These are phyloP conservation scores for Rhodinocichla rosea DNA, from an alignment of 2,113 vertebrate species.

Conservation along the genomic window DNA sequence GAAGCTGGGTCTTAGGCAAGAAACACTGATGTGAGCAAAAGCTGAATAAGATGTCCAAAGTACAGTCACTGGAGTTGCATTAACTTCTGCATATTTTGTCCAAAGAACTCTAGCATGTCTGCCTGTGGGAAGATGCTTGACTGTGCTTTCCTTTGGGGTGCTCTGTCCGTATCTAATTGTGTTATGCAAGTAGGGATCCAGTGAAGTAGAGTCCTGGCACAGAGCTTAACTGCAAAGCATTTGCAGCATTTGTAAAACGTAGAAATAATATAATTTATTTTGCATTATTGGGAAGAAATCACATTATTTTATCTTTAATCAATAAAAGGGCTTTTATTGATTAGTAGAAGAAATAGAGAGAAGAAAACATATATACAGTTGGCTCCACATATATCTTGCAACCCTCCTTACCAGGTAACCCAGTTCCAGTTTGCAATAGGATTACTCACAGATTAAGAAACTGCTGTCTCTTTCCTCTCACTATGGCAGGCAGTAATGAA, in stretches of 20 bases:
- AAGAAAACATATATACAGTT: not conserved
- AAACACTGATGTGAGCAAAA: not conserved
- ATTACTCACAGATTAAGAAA: not conserved
- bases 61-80: not conserved
- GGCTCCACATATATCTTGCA: not conserved
- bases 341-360: not conserved
- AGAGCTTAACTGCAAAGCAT: not conserved
- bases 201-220: not conserved
- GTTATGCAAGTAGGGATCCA: not conserved
- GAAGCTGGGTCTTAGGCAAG: not conserved
- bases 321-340: slow-evolving; percentile 2
- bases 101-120: not conserved
- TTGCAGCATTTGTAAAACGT: not conserved
- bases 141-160: not conserved
- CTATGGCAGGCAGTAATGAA: not conserved
- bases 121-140: not conserved
- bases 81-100: not conserved
- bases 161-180: not conserved
- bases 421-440: not conserved
- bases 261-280: slow-evolving; percentile 44
- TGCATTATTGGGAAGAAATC: not conserved
- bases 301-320: too few species aligned
- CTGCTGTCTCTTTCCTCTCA: not conserved
- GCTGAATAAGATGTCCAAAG: not conserved
- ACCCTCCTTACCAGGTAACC: not conserved